Conservation (phyloP, 1,140 invertebrate species). For the Halictus rubicundus region DNA sequence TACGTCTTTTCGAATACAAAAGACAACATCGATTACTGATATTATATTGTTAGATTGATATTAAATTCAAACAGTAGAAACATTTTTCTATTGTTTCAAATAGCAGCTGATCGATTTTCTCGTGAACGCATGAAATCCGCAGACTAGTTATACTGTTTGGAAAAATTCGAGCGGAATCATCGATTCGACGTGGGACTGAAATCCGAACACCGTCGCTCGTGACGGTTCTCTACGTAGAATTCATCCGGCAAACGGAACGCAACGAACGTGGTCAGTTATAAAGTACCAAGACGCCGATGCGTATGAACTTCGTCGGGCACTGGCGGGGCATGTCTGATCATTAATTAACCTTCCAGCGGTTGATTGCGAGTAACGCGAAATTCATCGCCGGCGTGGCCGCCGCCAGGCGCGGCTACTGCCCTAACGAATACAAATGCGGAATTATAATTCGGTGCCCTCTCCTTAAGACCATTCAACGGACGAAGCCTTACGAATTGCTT, state of each 20-base stretch:
- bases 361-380: slow-evolving; percentile 70
- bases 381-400: slow-evolving; percentile 55
- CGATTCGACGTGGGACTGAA: slow-evolving; percentile 24
- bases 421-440: slow-evolving; percentile 77
- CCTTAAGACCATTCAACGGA: slow-evolving; percentile 55
- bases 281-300: slow-evolving; percentile 33
- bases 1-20: background rate
- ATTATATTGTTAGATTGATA: no score
- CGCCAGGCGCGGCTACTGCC: slow-evolving; percentile 37
- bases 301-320: slow-evolving; percentile 40
- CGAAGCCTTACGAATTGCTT: slow-evolving; percentile 59
- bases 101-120: no score
- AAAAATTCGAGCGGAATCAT: slow-evolving; percentile 23
- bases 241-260: slow-evolving; percentile 38
- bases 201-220: slow-evolving; percentile 23
- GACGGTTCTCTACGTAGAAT: slow-evolving; percentile 27
- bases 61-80: no score
- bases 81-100: no score
- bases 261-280: slow-evolving; percentile 45
- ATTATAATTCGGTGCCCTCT: slow-evolving; percentile 70
- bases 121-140: no score
- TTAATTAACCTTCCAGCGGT: slow-evolving; percentile 64
- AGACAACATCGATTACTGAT: no score
- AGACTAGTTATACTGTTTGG: background rate
- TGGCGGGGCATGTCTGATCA: slow-evolving; percentile 53